Percentiles rank a stretch among this genome's conserved stretches.
These are phyloP conservation scores for Emydocephalus ijimae DNA, from an alignment of 2,113 vertebrate species.

Conservation along the genomic window DNA sequence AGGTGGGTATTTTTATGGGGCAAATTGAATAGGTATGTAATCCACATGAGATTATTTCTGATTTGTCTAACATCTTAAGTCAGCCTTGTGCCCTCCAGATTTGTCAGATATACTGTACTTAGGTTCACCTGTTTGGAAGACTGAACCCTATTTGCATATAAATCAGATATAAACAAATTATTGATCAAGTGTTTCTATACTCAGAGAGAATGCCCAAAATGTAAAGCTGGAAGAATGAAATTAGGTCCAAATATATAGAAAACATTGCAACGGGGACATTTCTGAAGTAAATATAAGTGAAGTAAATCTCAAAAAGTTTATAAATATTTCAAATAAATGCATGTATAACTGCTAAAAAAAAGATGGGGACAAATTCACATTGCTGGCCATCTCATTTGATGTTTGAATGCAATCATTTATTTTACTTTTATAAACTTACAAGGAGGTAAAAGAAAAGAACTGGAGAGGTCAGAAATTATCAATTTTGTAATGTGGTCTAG, in stretches of 20 bases:
- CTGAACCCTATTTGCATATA: background rate
- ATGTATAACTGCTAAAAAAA: background rate
- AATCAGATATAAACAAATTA: background rate
- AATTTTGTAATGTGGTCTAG: background rate
- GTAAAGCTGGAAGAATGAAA: background rate
- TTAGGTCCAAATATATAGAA: background rate
- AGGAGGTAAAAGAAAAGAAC: background rate
- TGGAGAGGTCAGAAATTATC: background rate
- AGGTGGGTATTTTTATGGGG: background rate
- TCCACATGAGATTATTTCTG: background rate
- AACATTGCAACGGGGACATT: background rate
- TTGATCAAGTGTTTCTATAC: background rate
- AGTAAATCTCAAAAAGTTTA: background rate
- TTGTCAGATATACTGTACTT: background rate
- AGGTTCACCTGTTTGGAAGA: background rate
- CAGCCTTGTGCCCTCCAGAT: background rate
- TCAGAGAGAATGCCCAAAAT: background rate
- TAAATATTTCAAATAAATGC: background rate
- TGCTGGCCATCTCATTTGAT: background rate
- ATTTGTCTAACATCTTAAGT: background rate
- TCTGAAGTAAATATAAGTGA: background rate
- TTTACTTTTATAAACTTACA: background rate
- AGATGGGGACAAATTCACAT: background rate
- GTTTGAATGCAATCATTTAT: background rate
- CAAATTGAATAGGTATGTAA: background rate